Percentiles rank a stretch among this genome's conserved stretches.
Conservation (phyloP, 2,797 vertebrate genomes). For the Tinamus major region DNA sequence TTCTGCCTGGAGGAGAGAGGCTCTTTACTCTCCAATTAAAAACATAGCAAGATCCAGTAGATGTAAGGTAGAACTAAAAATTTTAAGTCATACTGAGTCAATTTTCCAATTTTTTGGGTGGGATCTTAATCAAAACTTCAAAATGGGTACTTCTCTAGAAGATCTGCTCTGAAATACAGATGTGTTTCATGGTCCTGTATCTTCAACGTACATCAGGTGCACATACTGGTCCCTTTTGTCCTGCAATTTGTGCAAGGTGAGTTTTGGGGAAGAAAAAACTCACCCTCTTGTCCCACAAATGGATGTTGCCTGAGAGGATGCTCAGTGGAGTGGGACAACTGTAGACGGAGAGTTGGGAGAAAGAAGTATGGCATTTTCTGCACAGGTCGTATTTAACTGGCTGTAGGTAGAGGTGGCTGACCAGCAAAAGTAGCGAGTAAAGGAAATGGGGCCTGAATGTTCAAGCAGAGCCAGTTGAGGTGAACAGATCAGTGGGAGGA, state of each 20-base stretch:
- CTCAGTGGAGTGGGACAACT: neutral
- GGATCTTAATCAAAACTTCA: neutral
- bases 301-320: neutral
- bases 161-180: neutral
- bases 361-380: neutral
- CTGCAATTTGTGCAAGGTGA: neutral
- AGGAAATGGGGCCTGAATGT: neutral
- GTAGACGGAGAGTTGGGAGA: neutral
- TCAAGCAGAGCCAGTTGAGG: neutral
- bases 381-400: neutral
- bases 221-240: neutral
- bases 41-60: neutral
- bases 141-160: neutral
- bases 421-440: neutral
- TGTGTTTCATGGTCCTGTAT: neutral
- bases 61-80: constrained; percentile 2
- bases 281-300: neutral
- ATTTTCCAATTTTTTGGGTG: neutral
- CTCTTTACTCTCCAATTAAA: neutral
- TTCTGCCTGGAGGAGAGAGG: neutral
- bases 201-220: neutral
- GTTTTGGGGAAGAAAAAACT: neutral
- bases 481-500: neutral
- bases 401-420: neutral
- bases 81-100: neutral